Base-by-base conservation (phyloP, 2,888 invertebrate species). In the Parascotia fuliginaria region DNA sequence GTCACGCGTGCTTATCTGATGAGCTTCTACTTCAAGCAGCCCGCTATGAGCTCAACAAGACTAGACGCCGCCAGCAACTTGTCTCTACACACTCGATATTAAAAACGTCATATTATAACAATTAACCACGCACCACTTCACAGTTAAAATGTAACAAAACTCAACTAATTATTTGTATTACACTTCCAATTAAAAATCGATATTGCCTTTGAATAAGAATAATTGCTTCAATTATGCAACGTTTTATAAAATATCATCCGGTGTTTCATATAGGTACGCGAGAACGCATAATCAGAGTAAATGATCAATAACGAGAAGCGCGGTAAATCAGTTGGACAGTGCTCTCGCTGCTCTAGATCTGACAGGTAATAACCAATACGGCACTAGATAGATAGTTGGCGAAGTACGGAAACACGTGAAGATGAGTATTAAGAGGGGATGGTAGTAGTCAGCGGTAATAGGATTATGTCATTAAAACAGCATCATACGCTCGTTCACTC, bases 381-480 rank as follows among this genome's bases (percentile, higher is more conserved):
- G 76, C 77, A 77, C 73, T 76, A 70, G 73, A 71, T 73, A 56
- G 62, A 63, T 59, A 53, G 61, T 66, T 59, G 62, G 72, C 66
- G 72, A 72, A 67, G 70, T 75, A 70, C 65, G 51, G 69, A 65
- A 69, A 65, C 73, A 70, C 79, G 77, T 77, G 77, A 81, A 82
- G 78, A 84, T 82, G 79, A 82, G 81, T 81, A 80, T 82, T 83
- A 81, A 83, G 75, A 65, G 70, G 65, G 67, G 64, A 66, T 72
- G 57, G 70, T 77, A 76, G 80, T 80, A 85, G 85, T 83, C 83
- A 83, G 83, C 86, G 83, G 83, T 87, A 87, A 84, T 81, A 77
- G 80, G 80, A 89, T 89, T 87, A 87, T 83, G 81, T 84, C 87
- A 89, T 90, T 88, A 90, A 88, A 89, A 84, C 84, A 87, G 85